Base-by-base conservation (phyloP, 2,113 vertebrate species). In the Guaruba guarouba region DNA sequence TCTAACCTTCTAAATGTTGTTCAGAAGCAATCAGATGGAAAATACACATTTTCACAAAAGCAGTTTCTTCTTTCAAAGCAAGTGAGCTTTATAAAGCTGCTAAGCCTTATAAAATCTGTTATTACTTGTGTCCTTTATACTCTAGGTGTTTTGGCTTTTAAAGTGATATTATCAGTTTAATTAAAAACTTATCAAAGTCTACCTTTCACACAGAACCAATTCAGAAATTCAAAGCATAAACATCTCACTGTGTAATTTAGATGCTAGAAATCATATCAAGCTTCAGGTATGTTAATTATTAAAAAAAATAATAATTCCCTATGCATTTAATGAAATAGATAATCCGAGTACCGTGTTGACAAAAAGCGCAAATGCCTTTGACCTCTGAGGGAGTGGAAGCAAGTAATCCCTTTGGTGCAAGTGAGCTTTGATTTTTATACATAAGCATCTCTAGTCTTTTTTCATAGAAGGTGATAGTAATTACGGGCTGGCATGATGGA, bases 131-230 rank as follows among this genome's bases (percentile, higher is more conserved):
- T 97, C 96, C 96, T 97, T 97, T 94, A 90, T 91, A 96, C 43
- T 86, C 94, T 88, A 86, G 97, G 91, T 97, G 96, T 96, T 97
- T 97, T 94, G 96, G 92, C 90, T 96, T 97, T 97, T 97, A 97
- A 98, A 97, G 92, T 79, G 97, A 98, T 98, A 96, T 90, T 98
- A 98, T 98, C 97, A 97, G 90, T 97, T 98, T 98, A 98, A 98
- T 98, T 98, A 98, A 98, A 98, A 95, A 93, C 88, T 92, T 97
- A 97, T 84, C 95, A 91, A 95, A 96, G 88, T 70, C 87, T 95
- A 23, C 92, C 64, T 76, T 94, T 97, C 93, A 39, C 5, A 19
- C 79, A 71, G 91, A 95, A 97, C 90, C 92, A 87, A 84, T 96
- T 97, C 92, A 89, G 96, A 92, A 92, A 92, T 84, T 82, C 82